These are phyloP conservation scores for Acholoe squamosa DNA, from an alignment of 2,888 invertebrate genomes.

Conservation along the genomic window DNA sequence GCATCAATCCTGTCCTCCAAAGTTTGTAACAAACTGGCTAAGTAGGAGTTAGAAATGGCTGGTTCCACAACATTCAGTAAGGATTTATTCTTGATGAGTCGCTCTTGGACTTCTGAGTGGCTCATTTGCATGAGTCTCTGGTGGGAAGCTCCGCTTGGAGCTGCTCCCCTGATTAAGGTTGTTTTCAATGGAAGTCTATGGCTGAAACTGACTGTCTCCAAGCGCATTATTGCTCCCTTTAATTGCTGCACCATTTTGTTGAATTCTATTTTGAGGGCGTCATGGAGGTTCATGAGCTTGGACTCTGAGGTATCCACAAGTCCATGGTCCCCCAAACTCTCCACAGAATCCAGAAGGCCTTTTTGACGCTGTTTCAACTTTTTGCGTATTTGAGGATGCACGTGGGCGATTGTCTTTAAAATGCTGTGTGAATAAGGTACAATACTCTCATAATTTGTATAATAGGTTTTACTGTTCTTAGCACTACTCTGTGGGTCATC, in stretches of 20 bases:
- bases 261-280: slow-evolving; percentile 91
- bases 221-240: slow-evolving; percentile 92
- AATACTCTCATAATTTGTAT: slow-evolving; percentile 74
- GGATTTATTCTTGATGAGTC: slow-evolving; percentile 95
- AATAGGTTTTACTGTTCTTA: slow-evolving; percentile 59
- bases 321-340: slow-evolving; percentile 94
- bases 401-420: slow-evolving; percentile 83
- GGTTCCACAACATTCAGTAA: slow-evolving; percentile 88
- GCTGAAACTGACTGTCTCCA: slow-evolving; percentile 86
- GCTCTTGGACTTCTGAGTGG: slow-evolving; percentile 93
- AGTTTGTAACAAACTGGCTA: slow-evolving; percentile 89
- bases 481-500: not conserved
- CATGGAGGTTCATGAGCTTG: slow-evolving; percentile 89
- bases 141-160: slow-evolving; percentile 93
- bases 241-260: slow-evolving; percentile 93
- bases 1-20: slow-evolving; percentile 92
- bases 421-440: slow-evolving; percentile 76
- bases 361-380: slow-evolving; percentile 88
- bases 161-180: slow-evolving; percentile 85
- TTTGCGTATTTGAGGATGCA: slow-evolving; percentile 86
- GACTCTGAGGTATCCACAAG: slow-evolving; percentile 87
- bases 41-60: slow-evolving; percentile 91
- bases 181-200: slow-evolving; percentile 77
- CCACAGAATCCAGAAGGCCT: slow-evolving; percentile 92
- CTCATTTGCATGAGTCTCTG: slow-evolving; percentile 93